Percentiles rank a stretch among this genome's conserved stretches.
Conservation (phyloP, 2,113 vertebrate species). For the Chionomys nivalis region DNA sequence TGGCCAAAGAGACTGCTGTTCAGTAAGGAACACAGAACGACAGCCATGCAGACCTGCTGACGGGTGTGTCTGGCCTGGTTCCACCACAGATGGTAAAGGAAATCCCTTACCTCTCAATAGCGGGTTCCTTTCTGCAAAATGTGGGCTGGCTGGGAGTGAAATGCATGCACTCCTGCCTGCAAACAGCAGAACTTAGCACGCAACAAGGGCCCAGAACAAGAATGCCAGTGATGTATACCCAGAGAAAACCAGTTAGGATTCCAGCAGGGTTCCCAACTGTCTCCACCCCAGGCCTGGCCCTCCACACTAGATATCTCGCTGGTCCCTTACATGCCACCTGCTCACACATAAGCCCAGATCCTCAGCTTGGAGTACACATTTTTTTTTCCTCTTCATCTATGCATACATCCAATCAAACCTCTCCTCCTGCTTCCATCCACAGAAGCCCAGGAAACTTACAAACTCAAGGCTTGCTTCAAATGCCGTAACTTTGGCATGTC, state of each 20-base stretch:
- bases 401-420: background rate
- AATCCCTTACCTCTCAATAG: background rate
- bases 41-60: background rate
- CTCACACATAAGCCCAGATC: background rate
- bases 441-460: background rate
- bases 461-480: background rate
- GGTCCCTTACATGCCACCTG: background rate
- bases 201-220: background rate
- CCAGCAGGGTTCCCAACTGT: background rate
- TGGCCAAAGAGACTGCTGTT: background rate
- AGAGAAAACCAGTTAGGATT: background rate
- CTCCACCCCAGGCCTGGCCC: background rate
- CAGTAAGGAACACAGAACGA: background rate
- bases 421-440: fast-evolving
- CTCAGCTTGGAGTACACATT: background rate
- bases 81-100: background rate
- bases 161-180: background rate
- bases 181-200: fast-evolving
- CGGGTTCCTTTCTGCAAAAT: background rate
- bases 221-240: fast-evolving
- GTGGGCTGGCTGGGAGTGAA: too few relatives aligned
- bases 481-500: background rate
- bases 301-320: background rate
- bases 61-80: background rate
- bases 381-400: background rate